phyloP scores from a whole-genome alignment of 2,888 invertebrate species.

The Papilio elwesi region DNA sequence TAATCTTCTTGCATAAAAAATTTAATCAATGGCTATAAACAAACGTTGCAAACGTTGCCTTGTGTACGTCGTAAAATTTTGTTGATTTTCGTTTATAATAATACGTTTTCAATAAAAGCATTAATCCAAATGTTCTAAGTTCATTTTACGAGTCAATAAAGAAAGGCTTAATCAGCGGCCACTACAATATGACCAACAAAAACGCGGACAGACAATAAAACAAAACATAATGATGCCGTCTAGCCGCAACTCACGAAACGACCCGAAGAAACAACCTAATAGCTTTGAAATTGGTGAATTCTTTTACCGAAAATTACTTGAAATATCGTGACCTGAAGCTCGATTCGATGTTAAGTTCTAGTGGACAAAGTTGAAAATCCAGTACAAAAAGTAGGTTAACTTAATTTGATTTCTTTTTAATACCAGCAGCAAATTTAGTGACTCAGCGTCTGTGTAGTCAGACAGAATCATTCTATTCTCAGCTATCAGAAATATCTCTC shows the following conservation, averaged over 20 bases:
- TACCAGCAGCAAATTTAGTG: conserved; percentile 49
- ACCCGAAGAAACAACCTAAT: conserved; percentile 62
- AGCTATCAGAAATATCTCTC: conserved; percentile 43
- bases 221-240: conserved; percentile 57
- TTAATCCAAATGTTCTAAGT: background rate
- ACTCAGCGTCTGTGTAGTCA: conserved; percentile 68
- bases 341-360: conserved; percentile 42
- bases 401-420: conserved; percentile 34
- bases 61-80: no score
- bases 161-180: background rate
- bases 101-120: background rate
- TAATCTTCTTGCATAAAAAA: no score
- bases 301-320: conserved; percentile 67
- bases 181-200: conserved; percentile 13
- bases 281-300: conserved; percentile 67
- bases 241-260: conserved; percentile 52
- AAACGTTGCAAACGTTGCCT: no score
- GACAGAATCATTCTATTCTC: conserved; percentile 54
- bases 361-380: conserved; percentile 15
- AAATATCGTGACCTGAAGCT: conserved; percentile 58
- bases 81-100: background rate
- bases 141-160: conserved; percentile 28
- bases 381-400: conserved; percentile 23
- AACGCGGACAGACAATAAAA: conserved; percentile 35
- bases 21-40: no score